A percentile compares a stretch with the other conserved stretches of the same genome.
phyloP scores from a whole-genome alignment of 1,140 invertebrate species.

The Arion vulgaris region DNA sequence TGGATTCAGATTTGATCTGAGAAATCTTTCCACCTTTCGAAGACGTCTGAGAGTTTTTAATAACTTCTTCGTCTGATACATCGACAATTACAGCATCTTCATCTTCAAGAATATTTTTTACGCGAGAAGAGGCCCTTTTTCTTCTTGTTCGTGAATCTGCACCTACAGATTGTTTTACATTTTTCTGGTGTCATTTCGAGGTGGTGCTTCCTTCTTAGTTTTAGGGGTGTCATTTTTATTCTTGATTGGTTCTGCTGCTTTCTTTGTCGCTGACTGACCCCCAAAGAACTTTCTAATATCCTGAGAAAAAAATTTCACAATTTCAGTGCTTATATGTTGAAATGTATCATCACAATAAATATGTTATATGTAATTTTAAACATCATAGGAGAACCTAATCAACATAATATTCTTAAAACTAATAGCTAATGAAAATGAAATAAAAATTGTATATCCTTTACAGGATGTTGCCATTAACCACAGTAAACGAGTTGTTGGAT shows the following conservation, averaged over 20 bases:
- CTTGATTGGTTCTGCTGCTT: not conserved
- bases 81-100: constrained; percentile 8
- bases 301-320: constrained; percentile 34
- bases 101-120: constrained; percentile 45
- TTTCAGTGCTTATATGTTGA: too few relatives aligned
- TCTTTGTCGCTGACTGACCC: constrained; percentile 34
- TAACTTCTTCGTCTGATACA: constrained; percentile 17
- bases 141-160: not conserved
- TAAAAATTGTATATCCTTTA: too few relatives aligned
- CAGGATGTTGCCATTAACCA: too few relatives aligned
- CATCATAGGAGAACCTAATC: too few relatives aligned
- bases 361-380: too few relatives aligned
- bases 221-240: not conserved
- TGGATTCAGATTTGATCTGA: not conserved
- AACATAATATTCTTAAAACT: too few relatives aligned
- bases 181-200: not conserved
- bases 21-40: not conserved
- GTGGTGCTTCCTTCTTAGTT: not conserved
- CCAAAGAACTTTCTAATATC: constrained; percentile 57
- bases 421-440: too few relatives aligned
- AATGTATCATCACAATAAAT: too few relatives aligned
- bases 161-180: not conserved
- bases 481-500: too few relatives aligned
- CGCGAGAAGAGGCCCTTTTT: not conserved
- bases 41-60: constrained; percentile 20